Base-by-base conservation (phyloP, 2,888 invertebrate species). In the Tubulanus polymorphus region DNA sequence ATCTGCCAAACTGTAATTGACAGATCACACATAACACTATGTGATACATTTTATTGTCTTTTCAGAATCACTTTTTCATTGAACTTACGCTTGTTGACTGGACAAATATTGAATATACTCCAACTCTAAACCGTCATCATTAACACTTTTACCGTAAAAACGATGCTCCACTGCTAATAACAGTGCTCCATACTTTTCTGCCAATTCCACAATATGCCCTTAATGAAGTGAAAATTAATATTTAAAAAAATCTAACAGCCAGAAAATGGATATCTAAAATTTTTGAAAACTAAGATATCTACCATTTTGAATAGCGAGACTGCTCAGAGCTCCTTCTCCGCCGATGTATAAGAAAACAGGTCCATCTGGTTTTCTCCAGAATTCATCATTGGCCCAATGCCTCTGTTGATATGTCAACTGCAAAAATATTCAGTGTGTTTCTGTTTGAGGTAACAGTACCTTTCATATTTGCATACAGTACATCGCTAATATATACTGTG, bases 71-170 rank as follows among this genome's bases (percentile, higher is more conserved):
- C 10, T 10, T 32, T 10, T 10, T 32, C 35, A 18, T 20, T 8
- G 32, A 32, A 66, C 64, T 56, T 56, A 69, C 69, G 68, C 69
- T 50, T 69, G 68, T 37, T 69, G 69, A 56, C 69, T 69, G 28
- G 69, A 67, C 25, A 69, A 56, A 50, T 65, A 63, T 47, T 64
- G 57, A 23, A 69, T 29, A 27, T 63, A 61, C 12, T 62, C 54
- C 30, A 68, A 53, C 45, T 63, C 52, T 8, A 69, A 60, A 18
- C 69, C 68, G 56, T 69, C 65, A 46, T 63, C 59, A 57, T 68
- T 68, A 18, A 70, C 46, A 55, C 70, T 70, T 32, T 61, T 56
- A 25, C 70, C 70, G 59, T 70, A 70, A 54, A 62, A 70, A 10
- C 70, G 59, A 55, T 70, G 70, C 46, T 70, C 70, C 6, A 63